Evolutionary conservation across 2,888 invertebrate genomes (phyloP).

Genomic region (Conops quadrifasciatus): DNA sequence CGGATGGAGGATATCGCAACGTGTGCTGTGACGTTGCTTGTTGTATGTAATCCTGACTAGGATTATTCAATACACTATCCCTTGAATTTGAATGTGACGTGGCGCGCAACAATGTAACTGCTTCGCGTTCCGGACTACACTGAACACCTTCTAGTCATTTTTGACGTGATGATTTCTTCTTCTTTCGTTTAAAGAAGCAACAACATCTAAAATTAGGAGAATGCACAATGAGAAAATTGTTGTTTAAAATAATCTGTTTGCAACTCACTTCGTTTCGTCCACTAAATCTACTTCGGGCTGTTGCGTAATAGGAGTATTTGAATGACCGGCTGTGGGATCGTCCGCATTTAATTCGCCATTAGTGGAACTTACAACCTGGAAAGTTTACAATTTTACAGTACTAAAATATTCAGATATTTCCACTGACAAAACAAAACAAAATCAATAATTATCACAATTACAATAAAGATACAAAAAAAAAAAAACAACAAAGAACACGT

Average conservation of each 20-base stretch:
- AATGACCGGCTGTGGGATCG: constrained; percentile 95
- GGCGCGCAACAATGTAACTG: constrained; percentile 71
- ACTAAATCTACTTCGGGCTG: constrained; percentile 94
- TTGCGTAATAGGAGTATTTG: constrained; percentile 95
- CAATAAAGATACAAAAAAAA: constrained; percentile 15
- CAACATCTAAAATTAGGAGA: constrained; percentile 80
- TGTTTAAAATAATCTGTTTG: background rate
- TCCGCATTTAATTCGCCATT: constrained; percentile 95
- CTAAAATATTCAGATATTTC: too few relatives aligned
- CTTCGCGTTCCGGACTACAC: constrained; percentile 73
- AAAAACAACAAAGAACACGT: too few relatives aligned
- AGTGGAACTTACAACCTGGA: constrained; percentile 95
- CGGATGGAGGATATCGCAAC: constrained; percentile 67
- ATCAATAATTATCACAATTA: constrained; percentile 37
- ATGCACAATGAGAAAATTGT: background rate
- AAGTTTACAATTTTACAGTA: constrained; percentile 38
- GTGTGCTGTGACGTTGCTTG: constrained; percentile 67
- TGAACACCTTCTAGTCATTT: constrained; percentile 84
- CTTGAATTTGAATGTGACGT: constrained; percentile 73
- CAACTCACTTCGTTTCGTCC: constrained; percentile 96
- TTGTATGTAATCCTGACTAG: constrained; percentile 68
- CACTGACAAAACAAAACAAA: constrained; percentile 36
- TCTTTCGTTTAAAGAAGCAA: constrained; percentile 99
- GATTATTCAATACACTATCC: constrained; percentile 68
- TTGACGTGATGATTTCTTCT: constrained; percentile 94